Conservation (phyloP, 2,113 vertebrate species). For the Scytalopus superciliaris region DNA sequence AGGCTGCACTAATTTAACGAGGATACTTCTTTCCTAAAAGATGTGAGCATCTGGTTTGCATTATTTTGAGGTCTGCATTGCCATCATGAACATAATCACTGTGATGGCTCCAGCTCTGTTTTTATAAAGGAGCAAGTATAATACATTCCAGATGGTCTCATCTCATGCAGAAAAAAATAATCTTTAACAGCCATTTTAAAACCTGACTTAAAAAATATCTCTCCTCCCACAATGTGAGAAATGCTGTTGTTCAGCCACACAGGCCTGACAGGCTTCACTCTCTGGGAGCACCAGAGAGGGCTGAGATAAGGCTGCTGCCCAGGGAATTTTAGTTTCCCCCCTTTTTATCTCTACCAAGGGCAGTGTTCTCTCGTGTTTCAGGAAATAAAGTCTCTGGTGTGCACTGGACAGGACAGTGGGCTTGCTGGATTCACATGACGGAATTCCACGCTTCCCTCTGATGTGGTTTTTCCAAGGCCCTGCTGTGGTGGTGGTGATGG, state of each 20-base stretch:
- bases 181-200: conserved; percentile 59
- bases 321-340: accelerated
- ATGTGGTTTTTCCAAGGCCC: not conserved
- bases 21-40: conserved; percentile 29
- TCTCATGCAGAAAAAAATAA: conserved; percentile 30
- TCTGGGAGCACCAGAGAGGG: not conserved
- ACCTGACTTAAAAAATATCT: conserved; percentile 16
- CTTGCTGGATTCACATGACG: not conserved
- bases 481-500: not conserved
- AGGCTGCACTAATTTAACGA: conserved; percentile 30
- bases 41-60: conserved; percentile 64
- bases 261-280: not conserved
- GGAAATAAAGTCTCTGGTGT: not conserved
- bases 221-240: not conserved
- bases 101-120: conserved; percentile 54
- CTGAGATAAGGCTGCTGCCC: not conserved
- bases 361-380: not conserved
- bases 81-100: conserved; percentile 60
- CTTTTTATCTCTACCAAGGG: not conserved
- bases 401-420: not conserved
- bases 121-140: conserved; percentile 59
- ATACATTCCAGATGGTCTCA: conserved; percentile 72
- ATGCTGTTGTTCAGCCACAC: not conserved
- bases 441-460: not conserved
- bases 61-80: conserved; percentile 59